These are phyloP conservation scores for Microplitis demolitor DNA, from an alignment of 1,140 invertebrate species.

Conservation along the genomic window DNA sequence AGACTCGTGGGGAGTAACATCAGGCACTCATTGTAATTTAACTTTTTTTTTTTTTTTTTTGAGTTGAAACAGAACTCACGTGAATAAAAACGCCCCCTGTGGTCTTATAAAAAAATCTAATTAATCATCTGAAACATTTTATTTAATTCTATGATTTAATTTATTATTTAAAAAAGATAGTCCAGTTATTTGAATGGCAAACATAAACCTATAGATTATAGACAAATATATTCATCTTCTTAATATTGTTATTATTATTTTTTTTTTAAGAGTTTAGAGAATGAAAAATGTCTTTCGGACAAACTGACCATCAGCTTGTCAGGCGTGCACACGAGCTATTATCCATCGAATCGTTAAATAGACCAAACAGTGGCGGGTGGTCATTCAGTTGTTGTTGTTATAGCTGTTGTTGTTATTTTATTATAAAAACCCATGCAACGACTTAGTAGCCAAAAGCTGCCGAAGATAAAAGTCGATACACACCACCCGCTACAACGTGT, in stretches of 20 bases:
- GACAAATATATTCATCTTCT: no score
- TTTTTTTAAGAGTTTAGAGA: no score
- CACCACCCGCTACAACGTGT: slow-evolving; percentile 15
- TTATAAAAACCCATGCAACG: slow-evolving; percentile 24
- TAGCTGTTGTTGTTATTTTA: neutral
- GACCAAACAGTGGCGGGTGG: slow-evolving; percentile 47
- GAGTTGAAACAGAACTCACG: no score
- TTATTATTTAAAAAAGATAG: no score
- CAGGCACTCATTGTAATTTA: neutral
- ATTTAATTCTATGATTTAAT: no score
- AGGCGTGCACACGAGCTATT: slow-evolving; percentile 18
- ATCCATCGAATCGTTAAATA: slow-evolving; percentile 35
- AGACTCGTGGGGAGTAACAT: neutral
- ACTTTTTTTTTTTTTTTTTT: no score
- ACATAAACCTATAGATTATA: no score
- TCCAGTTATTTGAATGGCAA: no score
- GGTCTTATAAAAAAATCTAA: no score
- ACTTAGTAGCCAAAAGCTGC: neutral
- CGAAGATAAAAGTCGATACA: slow-evolving; percentile 11
- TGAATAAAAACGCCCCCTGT: no score
- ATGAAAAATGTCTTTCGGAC: neutral
- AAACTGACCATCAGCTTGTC: slow-evolving; percentile 2
- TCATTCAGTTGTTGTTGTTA: slow-evolving; percentile 18
- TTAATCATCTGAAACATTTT: no score
- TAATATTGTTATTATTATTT: no score